phyloP scores from a whole-genome alignment of 2,113 vertebrate genomes.

The Prionailurus bengalensis region DNA sequence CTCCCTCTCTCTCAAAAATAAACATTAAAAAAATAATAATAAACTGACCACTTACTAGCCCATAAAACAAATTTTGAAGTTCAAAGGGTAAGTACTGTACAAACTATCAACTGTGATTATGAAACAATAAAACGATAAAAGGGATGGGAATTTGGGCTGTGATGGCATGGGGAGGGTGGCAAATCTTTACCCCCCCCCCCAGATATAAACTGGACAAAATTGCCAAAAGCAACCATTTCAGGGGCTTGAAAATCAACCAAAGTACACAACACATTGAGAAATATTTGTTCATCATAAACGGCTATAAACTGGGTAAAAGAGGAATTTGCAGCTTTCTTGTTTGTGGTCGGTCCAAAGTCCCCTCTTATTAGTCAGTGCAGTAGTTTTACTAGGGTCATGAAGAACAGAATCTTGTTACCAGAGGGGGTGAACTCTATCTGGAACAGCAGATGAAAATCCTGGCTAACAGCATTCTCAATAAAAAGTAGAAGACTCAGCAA shows the following conservation, averaged over 20 bases:
- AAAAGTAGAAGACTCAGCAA: neutral
- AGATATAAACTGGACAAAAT: neutral
- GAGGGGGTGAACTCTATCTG: neutral
- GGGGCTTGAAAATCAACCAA: neutral
- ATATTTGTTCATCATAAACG: neutral
- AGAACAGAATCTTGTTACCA: neutral
- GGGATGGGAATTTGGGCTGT: neutral
- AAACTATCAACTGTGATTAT: neutral
- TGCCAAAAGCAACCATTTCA: neutral
- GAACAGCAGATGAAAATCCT: neutral
- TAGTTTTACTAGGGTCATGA: neutral
- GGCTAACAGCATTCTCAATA: neutral
- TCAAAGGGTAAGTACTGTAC: neutral
- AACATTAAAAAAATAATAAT: neutral
- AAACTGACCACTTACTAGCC: neutral
- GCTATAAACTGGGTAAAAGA: neutral
- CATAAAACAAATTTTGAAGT: neutral
- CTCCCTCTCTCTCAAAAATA: neutral
- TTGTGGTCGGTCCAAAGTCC: neutral
- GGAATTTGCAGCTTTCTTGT: neutral
- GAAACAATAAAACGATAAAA: neutral
- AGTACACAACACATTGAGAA: neutral
- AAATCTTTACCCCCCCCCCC: neutral
- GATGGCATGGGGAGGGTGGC: neutral
- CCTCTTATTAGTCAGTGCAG: neutral